Evolutionary conservation across 2,888 invertebrate genomes (phyloP).

Genomic region (Notodromas monacha): DNA sequence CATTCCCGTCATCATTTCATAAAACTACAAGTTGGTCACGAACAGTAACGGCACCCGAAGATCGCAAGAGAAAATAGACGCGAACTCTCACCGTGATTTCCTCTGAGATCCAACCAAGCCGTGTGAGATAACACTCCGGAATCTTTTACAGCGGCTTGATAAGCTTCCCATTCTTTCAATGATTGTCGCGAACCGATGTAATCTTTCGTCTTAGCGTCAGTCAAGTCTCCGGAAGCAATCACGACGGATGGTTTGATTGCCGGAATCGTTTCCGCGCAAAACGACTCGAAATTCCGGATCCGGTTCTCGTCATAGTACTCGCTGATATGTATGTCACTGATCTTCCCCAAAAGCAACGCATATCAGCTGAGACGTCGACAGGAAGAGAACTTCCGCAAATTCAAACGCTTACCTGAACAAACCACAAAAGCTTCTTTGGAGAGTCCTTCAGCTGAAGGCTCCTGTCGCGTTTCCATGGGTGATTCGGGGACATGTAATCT

Average conservation of each 20-base stretch:
- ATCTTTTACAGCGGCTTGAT: conserved; percentile 31
- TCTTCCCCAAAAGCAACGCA: too few species aligned
- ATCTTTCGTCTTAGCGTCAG: conserved; percentile 48
- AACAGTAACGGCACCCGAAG: too few species aligned
- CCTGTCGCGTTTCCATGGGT: too few species aligned
- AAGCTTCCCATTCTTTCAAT: conserved; percentile 46
- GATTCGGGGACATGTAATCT: too few species aligned
- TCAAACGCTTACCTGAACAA: too few species aligned
- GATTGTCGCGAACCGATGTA: conserved; percentile 46
- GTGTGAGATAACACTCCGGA: conserved; percentile 31
- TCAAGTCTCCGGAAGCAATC: conserved; percentile 39
- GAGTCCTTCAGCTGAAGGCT: too few species aligned
- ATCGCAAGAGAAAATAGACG: too few species aligned
- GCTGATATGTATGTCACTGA: conserved; percentile 63
- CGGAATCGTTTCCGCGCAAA: conserved; percentile 37
- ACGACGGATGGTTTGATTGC: conserved; percentile 39
- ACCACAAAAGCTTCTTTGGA: too few species aligned
- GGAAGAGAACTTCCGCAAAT: too few species aligned
- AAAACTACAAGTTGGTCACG: too few species aligned
- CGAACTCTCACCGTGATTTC: conserved; percentile 55
- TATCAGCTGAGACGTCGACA: too few species aligned
- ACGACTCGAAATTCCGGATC: conserved; percentile 38
- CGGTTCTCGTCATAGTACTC: conserved; percentile 39
- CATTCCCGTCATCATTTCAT: too few species aligned
- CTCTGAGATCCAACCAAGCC: conserved; percentile 56